These are phyloP conservation scores for Blera fallax DNA, from an alignment of 2,888 invertebrate species.

Conservation along the genomic window DNA sequence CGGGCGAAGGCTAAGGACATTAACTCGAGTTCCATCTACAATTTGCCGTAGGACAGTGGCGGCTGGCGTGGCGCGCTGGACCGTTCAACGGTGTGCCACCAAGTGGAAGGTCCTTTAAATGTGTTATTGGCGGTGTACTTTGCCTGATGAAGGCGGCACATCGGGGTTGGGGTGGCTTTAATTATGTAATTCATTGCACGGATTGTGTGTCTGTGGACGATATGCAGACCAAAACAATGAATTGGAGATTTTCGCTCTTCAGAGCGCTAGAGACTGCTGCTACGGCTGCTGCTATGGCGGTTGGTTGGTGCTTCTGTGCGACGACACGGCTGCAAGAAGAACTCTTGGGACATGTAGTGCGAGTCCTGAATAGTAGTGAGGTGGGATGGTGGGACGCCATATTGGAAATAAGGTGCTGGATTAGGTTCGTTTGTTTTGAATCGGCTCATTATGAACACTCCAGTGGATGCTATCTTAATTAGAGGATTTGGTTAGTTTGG, in stretches of 20 bases:
- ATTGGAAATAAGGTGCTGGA: constrained; percentile 69
- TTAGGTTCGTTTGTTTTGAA: constrained; percentile 72
- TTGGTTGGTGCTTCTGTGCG: constrained; percentile 10
- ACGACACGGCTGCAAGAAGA: constrained; percentile 53
- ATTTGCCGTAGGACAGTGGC: constrained; percentile 35
- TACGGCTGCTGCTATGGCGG: neutral
- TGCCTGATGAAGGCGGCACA: neutral
- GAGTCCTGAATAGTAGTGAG: neutral
- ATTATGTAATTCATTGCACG: constrained; percentile 72
- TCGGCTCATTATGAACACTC: constrained; percentile 71
- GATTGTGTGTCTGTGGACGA: constrained; percentile 70
- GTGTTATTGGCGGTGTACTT: constrained; percentile 69
- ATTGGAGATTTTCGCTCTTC: constrained; percentile 67
- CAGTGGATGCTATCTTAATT: constrained; percentile 65
- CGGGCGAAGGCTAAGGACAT: constrained; percentile 69
- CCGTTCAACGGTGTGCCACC: constrained; percentile 67
- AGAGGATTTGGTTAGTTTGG: constrained; percentile 65
- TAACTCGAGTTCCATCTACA: constrained; percentile 68
- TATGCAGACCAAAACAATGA: constrained; percentile 68
- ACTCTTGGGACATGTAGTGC: constrained; percentile 39
- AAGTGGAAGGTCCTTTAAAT: constrained; percentile 70
- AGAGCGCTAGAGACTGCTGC: constrained; percentile 12
- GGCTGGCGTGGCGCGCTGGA: constrained; percentile 46
- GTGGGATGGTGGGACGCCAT: constrained; percentile 42
- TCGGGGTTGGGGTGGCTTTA: constrained; percentile 44